Base-by-base conservation (phyloP, 1,140 invertebrate species). In the Halyomorpha halys region DNA sequence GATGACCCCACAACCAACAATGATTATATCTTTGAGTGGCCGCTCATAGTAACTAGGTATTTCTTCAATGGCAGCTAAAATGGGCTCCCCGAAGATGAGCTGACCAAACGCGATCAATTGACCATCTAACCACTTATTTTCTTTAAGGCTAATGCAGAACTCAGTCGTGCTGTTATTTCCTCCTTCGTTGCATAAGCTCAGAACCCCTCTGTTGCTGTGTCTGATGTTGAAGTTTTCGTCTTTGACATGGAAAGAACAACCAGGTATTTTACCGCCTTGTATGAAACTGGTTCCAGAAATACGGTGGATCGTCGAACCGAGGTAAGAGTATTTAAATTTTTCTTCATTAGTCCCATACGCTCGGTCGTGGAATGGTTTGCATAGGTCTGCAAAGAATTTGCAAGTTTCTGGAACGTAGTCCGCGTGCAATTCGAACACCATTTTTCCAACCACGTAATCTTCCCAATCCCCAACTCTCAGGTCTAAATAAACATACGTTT, bases 41-140 rank as follows among this genome's bases (percentile, higher is more conserved):
- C 53, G 27, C 27, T 56, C 18, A 15, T 56, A 56, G 23, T 56
- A 56, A 56, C 23, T 56, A 5, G 53, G 53, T 25, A 56, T 15
- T 16, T 56, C 23, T 23, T 56, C 21, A 13, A 56, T 56, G 9
- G 53, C 53, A 1, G 18, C 53, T 23, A 56, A 23, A 23, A 56
- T 15, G 6, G 53, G 23, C 15, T 56, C 53, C 4, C 53, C 53
- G 23, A 56, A 56, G 18, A 56, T 56, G 23, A 56, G 53, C 5
- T 25, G 18, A 25, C 53, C 53, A 15, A 56, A 56, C 2, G 53
- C 53, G 18, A 56, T 23, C 14, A 23, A 5, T 1, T 56, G 3
- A 23, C 53, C 23, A 23, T 56, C 53, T 21, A 56, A 23, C 19
- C 18, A 56, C 19, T 19, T 19, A 56, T 56, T 56, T 16, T 19